Evolutionary conservation across 2,888 invertebrate species (phyloP).

Genomic region (Schrankia costaestrigalis): DNA sequence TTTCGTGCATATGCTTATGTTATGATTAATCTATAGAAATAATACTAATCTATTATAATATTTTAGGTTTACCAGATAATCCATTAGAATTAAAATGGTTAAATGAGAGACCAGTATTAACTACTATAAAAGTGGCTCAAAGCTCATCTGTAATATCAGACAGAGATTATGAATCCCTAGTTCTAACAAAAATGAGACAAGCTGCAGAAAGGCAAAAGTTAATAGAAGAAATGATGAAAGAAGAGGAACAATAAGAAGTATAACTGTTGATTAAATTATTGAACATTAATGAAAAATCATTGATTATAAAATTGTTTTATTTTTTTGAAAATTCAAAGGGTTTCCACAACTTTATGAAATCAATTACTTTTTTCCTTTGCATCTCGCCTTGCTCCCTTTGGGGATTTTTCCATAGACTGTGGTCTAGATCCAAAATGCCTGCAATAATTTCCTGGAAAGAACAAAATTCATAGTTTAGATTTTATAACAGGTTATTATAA

Average conservation of each 20-base stretch:
- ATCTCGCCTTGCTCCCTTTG: conserved; percentile 86
- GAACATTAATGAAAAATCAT: background rate
- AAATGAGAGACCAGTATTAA: conserved; percentile 69
- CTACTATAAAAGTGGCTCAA: conserved; percentile 46
- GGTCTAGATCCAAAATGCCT: conserved; percentile 95
- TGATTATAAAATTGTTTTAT: background rate
- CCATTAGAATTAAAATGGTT: conserved; percentile 88
- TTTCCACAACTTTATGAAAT: conserved; percentile 87
- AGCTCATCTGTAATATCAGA: conserved; percentile 77
- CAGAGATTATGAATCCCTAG: conserved; percentile 90
- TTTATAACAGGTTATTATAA: background rate
- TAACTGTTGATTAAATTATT: too few species aligned
- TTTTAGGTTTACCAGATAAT: conserved; percentile 83
- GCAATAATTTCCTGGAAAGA: conserved; percentile 91
- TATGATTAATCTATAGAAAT: background rate
- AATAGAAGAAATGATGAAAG: conserved; percentile 85
- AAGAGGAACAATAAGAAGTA: conserved; percentile 56
- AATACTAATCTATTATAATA: background rate
- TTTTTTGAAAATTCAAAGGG: conserved; percentile 78
- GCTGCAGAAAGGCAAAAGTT: conserved; percentile 91
- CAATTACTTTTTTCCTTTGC: conserved; percentile 87
- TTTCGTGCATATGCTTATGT: background rate
- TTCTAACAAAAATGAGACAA: conserved; percentile 89
- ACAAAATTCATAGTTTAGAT: conserved; percentile 2
- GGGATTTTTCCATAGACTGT: conserved; percentile 91